Percentiles rank a stretch among this genome's conserved stretches.
Evolutionary conservation across 2,113 vertebrate genomes (phyloP).

Genomic region (Scytalopus superciliaris): DNA sequence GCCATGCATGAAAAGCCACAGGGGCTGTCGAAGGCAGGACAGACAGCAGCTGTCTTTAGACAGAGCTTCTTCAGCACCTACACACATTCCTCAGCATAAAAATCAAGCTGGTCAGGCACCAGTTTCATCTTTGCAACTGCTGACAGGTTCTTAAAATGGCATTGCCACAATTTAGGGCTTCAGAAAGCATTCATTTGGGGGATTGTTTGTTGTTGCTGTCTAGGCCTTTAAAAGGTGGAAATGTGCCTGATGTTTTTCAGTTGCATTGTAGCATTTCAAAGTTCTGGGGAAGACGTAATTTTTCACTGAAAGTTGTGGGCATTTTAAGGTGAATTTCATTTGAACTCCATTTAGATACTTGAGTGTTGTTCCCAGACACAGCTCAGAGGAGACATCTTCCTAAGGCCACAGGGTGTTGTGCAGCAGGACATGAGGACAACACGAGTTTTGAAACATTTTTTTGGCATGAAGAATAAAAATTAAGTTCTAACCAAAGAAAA

Average conservation of each 20-base stretch:
- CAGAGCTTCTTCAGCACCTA: background rate
- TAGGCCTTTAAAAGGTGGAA: background rate
- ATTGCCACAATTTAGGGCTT: fast-evolving
- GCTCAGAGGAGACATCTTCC: background rate
- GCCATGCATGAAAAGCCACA: fast-evolving
- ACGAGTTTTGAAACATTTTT: background rate
- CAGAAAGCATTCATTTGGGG: background rate
- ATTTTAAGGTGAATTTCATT: background rate
- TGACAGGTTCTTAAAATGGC: background rate
- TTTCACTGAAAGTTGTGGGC: background rate
- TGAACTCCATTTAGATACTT: background rate
- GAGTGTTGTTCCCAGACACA: background rate
- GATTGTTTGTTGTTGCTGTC: background rate
- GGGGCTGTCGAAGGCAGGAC: background rate
- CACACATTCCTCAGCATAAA: fast-evolving
- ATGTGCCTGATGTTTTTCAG: background rate
- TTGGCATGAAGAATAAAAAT: background rate
- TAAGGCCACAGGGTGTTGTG: background rate
- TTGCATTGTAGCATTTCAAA: background rate
- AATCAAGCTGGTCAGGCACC: background rate
- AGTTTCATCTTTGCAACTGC: background rate
- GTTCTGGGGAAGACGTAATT: background rate
- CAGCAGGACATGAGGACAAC: background rate
- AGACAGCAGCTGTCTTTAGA: background rate
- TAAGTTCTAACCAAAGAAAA: background rate